Evolutionary conservation across 1,140 invertebrate genomes (phyloP).

Genomic region (Papilio glaucus): DNA sequence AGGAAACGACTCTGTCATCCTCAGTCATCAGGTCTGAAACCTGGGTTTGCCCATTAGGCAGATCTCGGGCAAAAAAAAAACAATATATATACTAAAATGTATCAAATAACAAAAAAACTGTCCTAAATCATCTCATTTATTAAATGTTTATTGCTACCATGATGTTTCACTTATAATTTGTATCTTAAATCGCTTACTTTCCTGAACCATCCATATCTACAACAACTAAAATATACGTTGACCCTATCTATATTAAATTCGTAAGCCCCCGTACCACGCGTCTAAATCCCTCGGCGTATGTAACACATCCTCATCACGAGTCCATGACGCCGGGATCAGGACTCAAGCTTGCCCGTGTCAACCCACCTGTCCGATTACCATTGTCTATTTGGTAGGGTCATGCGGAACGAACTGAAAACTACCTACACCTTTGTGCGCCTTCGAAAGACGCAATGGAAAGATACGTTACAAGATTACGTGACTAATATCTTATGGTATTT

Average conservation of each 20-base stretch:
- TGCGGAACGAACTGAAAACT: conserved; percentile 74
- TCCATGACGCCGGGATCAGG: conserved; percentile 7
- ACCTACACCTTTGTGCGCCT: conserved; percentile 74
- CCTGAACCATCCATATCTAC: not conserved
- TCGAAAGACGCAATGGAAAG: conserved; percentile 66
- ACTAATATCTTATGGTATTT: conserved; percentile 54
- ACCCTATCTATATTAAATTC: conserved; percentile 18
- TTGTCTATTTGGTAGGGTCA: conserved; percentile 71
- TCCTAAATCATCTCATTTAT: no score
- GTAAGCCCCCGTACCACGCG: not conserved
- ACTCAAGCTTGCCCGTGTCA: conserved; percentile 54
- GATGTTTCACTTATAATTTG: not conserved
- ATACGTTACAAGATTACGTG: conserved; percentile 63
- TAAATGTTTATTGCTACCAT: no score
- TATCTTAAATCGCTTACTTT: not conserved
- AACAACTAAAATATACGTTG: conserved; percentile 7
- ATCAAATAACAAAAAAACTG: no score
- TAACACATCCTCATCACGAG: conserved; percentile 34
- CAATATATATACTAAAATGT: no score
- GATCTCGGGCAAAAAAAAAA: no score
- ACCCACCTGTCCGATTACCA: conserved; percentile 78
- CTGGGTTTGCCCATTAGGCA: no score
- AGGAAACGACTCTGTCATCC: no score
- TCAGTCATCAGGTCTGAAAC: no score
- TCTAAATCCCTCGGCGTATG: conserved; percentile 27